Percentiles rank a stretch among this genome's conserved stretches.
Conservation (phyloP, 2,797 vertebrate genomes). For the Nyctibius grandis region DNA sequence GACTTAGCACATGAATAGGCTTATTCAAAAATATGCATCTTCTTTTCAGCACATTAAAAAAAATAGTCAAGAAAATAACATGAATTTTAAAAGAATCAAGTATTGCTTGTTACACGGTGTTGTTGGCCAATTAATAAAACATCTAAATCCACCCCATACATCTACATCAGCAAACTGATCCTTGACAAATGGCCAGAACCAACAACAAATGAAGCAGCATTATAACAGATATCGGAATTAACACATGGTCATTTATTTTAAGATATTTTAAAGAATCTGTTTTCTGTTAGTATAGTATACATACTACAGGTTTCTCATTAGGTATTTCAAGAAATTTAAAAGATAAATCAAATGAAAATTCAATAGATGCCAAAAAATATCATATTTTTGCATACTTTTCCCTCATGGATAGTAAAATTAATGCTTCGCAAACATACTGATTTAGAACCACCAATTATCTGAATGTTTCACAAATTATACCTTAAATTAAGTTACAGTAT, state of each 20-base stretch:
- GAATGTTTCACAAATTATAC: not conserved
- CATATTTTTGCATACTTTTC: not conserved
- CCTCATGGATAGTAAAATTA: not conserved
- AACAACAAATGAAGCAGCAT: not conserved
- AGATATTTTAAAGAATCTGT: not conserved
- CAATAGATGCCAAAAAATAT: not conserved
- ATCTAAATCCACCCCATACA: not conserved
- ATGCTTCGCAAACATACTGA: not conserved
- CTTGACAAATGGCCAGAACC: not conserved
- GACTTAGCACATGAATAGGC: not conserved
- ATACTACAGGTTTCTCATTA: not conserved
- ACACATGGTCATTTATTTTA: not conserved
- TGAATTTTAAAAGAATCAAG: not conserved
- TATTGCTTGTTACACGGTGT: not conserved
- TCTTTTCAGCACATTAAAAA: not conserved
- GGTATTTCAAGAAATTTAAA: not conserved
- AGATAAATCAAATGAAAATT: not conserved
- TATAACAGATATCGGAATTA: not conserved
- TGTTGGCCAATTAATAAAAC: not conserved
- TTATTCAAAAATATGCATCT: not conserved
- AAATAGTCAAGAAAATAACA: not conserved
- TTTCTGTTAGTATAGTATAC: not conserved
- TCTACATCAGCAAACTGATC: not conserved
- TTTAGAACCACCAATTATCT: not conserved
- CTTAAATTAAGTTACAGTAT: slow-evolving; percentile 12